A percentile compares a stretch with the other conserved stretches of the same genome.
phyloP scores from a whole-genome alignment of 2,888 invertebrate genomes.

The Graphium colonna region DNA sequence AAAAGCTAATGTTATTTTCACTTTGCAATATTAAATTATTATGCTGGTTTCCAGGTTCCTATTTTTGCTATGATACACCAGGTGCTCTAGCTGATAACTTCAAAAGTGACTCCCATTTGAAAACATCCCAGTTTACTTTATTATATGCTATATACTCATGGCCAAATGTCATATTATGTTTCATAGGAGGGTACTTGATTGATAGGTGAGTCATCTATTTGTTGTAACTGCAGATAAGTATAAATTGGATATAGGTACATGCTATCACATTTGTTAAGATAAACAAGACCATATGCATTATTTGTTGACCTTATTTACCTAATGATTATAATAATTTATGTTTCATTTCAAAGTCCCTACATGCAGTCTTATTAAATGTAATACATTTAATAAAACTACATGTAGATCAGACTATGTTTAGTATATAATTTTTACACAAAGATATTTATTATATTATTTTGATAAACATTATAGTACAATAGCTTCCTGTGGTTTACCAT shows the following conservation, averaged over 20 bases:
- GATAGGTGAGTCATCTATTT: slow-evolving; percentile 83
- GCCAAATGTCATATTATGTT: slow-evolving; percentile 97
- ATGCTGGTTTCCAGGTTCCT: slow-evolving; percentile 93
- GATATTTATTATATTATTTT: too few species aligned
- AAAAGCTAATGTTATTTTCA: too few species aligned
- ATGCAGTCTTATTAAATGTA: not conserved
- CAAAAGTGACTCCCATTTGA: slow-evolving; percentile 87
- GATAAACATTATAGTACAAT: too few species aligned
- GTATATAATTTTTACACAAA: too few species aligned
- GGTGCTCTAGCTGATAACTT: slow-evolving; percentile 95
- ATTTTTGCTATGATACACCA: slow-evolving; percentile 98
- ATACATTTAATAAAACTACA: not conserved
- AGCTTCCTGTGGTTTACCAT: too few species aligned
- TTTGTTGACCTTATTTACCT: slow-evolving; percentile 17
- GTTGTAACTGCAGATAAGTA: slow-evolving; percentile 1
- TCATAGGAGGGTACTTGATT: slow-evolving; percentile 97
- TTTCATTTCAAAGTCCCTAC: slow-evolving; percentile 2
- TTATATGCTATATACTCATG: slow-evolving; percentile 97
- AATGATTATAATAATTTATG: slow-evolving; percentile 3
- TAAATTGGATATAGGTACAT: not conserved
- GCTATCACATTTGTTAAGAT: slow-evolving; percentile 10
- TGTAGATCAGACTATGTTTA: too few species aligned
- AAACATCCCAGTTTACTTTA: slow-evolving; percentile 90
- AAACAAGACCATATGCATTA: slow-evolving; percentile 6
- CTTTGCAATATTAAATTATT: too few species aligned